Conservation (phyloP, 2,797 vertebrate species). For the Pangasius djambal region DNA sequence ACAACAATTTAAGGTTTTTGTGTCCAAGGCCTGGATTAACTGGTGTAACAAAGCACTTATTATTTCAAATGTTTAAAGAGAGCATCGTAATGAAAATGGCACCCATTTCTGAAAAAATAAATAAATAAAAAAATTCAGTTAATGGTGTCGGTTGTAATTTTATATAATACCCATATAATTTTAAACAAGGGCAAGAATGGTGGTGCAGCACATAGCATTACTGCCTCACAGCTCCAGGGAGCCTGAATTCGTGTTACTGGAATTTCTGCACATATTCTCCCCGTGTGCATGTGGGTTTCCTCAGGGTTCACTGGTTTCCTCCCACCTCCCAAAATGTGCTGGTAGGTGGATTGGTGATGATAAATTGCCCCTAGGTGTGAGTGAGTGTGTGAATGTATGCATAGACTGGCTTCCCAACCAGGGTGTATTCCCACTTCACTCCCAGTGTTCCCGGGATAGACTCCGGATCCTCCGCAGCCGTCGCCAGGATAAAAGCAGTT, state of each 20-base stretch:
- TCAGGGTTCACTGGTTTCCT: background rate
- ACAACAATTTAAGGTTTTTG: slow-evolving; percentile 7
- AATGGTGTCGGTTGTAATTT: background rate
- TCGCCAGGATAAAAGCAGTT: background rate
- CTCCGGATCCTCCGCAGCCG: background rate
- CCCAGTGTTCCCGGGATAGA: background rate
- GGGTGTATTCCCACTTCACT: background rate
- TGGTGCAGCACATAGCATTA: background rate
- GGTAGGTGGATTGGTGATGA: background rate
- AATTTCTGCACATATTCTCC: background rate
- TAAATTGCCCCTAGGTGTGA: background rate
- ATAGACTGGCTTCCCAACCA: background rate
- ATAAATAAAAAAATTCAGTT: background rate
- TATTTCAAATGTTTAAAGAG: background rate
- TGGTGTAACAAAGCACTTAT: background rate
- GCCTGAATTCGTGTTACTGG: background rate
- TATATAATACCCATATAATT: background rate
- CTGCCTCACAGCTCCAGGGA: background rate
- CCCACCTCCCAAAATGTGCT: background rate
- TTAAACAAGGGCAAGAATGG: background rate
- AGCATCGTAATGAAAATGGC: background rate
- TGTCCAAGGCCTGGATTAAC: background rate
- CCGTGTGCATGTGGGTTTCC: background rate
- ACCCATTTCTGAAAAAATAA: background rate
- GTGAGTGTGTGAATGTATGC: background rate